Evolutionary conservation across 2,113 vertebrate genomes (phyloP).

Genomic region (Corythaixoides concolor): DNA sequence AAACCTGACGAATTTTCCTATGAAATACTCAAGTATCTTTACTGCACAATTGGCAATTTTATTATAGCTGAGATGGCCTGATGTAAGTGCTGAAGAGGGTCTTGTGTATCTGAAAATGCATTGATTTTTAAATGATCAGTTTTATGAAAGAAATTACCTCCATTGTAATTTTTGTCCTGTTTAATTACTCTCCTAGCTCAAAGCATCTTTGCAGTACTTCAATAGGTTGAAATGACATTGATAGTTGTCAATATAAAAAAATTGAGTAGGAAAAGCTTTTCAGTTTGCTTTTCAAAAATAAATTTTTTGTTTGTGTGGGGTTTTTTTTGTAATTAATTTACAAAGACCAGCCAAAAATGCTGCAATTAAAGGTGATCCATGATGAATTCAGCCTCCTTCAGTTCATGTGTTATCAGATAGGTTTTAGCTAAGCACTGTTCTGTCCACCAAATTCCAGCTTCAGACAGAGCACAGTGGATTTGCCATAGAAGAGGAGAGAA

Average conservation of each 20-base stretch:
- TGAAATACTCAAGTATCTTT: background rate
- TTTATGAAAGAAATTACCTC: background rate
- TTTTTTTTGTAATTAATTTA: background rate
- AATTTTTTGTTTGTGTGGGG: background rate
- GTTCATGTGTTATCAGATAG: background rate
- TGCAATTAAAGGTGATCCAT: background rate
- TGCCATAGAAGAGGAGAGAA: background rate
- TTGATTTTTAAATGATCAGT: background rate
- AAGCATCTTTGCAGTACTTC: background rate
- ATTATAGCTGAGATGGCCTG: background rate
- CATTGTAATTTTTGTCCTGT: background rate
- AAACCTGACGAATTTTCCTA: background rate
- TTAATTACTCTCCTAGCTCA: background rate
- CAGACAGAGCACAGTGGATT: fast-evolving
- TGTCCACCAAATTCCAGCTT: background rate
- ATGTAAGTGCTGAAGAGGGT: background rate
- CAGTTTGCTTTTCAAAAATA: background rate
- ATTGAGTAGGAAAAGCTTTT: background rate
- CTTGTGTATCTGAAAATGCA: background rate
- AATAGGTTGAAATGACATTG: background rate
- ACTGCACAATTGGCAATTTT: background rate
- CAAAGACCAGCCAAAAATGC: background rate
- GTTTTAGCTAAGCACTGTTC: background rate
- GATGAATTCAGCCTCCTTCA: background rate
- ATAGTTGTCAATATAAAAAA: background rate